Evolutionary conservation across 2,888 invertebrate genomes (phyloP), one percentile per base, ranked within the genome.

Genomic region (Diarsia brunnea): DNA sequence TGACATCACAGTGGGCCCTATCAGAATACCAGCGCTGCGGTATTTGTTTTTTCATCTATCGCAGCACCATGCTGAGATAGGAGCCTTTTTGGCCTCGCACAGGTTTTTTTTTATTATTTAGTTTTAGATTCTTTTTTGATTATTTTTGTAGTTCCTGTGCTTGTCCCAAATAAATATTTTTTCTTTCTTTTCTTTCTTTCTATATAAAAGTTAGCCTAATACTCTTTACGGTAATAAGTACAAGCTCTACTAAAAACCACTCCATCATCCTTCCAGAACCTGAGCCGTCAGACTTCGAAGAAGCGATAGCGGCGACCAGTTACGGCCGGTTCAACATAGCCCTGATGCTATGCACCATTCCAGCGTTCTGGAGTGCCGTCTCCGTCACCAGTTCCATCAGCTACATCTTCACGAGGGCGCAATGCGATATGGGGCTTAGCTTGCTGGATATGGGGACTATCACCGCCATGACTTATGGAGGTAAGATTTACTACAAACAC

Each of bases 341-440:
- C 16, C 92, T 98, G 70, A 90, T 98, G 84, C 85, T 97, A 85
- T 97, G 97, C 77, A 95, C 97, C 0, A 91, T 98, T 68, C 97
- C 98, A 0, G 97, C 97, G 55, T 97, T 97, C 89, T 97, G 97
- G 97, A 97, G 98, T 14, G 97, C 97, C 14, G 97, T 98, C 38
- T 98, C 98, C 79, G 98, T 98, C 89, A 97, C 98, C 77, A 97
- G 98, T 69, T 97, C 98, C 4, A 97, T 97, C 88, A 97, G 98
- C 0, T 98, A 97, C 90, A 97, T 98, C 87, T 96, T 98, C 90
- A 98, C 98, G 0, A 97, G 97, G 53, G 98, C 98, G 0, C 97
- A 98, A 91, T 98, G 98, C 88, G 98, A 98, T 89, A 97, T 98
- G 88, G 93, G 97, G 53, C 95, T 98, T 61, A 97, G 97, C 1